Conservation (phyloP, 1,140 invertebrate species). For the Parapsyche elsis region DNA sequence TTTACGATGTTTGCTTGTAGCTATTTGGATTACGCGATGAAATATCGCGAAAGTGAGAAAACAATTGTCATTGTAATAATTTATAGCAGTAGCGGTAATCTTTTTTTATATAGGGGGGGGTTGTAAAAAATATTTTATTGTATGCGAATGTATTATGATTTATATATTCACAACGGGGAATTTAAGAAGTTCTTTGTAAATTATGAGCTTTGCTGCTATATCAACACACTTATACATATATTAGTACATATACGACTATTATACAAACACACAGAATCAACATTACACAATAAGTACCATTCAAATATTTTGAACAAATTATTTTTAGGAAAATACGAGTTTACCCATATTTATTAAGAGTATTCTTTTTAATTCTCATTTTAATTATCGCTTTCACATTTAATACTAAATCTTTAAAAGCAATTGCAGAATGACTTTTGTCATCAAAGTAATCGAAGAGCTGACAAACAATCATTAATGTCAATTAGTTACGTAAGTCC, state of each 20-base stretch:
- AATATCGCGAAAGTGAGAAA: too few relatives aligned
- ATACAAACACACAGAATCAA: too few relatives aligned
- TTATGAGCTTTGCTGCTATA: too few relatives aligned
- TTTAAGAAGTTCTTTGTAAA: too few relatives aligned
- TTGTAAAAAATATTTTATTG: neutral
- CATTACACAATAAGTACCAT: neutral
- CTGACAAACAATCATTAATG: neutral
- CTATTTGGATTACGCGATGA: too few relatives aligned
- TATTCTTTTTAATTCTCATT: neutral
- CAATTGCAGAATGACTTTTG: neutral
- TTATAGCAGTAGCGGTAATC: too few relatives aligned
- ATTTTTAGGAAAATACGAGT: neutral
- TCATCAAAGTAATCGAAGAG: neutral
- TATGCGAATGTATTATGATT: neutral
- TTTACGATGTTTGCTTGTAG: too few relatives aligned
- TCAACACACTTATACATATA: too few relatives aligned
- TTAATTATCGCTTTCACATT: too few relatives aligned
- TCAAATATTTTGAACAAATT: neutral
- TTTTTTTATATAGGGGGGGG: neutral
- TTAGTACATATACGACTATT: too few relatives aligned
- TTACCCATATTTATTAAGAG: neutral
- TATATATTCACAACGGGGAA: neutral
- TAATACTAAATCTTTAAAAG: neutral
- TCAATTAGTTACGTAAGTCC: constrained; percentile 3
- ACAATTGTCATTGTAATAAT: too few relatives aligned